phyloP scores from a whole-genome alignment of 2,888 invertebrate genomes.

The Callinectes sapidus region DNA sequence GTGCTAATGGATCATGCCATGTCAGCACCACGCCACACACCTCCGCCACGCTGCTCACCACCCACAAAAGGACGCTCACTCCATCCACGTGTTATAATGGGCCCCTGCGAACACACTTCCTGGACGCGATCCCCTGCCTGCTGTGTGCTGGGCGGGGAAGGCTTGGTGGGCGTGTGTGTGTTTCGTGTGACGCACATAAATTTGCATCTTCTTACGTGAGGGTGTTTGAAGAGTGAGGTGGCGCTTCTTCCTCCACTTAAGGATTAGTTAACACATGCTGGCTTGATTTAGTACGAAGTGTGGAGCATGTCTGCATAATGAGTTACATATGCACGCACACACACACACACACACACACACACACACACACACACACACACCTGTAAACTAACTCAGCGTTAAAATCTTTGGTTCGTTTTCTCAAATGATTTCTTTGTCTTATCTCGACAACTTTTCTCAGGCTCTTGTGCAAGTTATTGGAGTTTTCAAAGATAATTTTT shows the following conservation, averaged over 20 bases:
- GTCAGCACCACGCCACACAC: background rate
- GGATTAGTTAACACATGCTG: background rate
- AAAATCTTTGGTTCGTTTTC: no score
- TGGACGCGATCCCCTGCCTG: background rate
- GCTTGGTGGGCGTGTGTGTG: background rate
- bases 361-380: slow-evolving; percentile 34
- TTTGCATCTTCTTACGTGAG: background rate
- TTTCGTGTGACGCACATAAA: background rate
- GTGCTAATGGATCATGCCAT: background rate
- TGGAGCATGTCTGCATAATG: background rate
- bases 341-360: slow-evolving; percentile 22
- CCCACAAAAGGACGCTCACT: background rate
- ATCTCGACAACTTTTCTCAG: no score
- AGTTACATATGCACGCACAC: background rate
- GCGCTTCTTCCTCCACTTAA: background rate
- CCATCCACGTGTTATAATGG: background rate
- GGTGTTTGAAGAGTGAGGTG: background rate
- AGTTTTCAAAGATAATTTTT: no score
- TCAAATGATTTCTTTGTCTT: no score
- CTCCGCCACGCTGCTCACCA: background rate
- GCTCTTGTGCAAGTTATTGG: no score
- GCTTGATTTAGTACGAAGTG: background rate
- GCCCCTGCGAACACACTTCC: background rate
- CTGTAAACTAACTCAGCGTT: background rate
- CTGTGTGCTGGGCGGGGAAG: background rate